phyloP scores from a whole-genome alignment of 2,797 vertebrate species.

The Eulemur albifrons region DNA sequence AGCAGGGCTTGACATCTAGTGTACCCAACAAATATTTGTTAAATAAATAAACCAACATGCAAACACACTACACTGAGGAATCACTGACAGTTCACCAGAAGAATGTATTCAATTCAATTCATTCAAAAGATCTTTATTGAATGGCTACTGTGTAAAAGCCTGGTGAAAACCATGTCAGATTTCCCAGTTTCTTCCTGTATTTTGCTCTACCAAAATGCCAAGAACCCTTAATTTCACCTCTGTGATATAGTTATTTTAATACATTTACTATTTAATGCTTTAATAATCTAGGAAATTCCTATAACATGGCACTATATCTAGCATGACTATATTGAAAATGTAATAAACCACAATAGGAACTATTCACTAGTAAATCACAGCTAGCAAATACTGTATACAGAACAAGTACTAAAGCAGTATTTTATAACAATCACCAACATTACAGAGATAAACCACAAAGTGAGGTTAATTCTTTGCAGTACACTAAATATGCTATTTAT shows the following conservation, averaged over 20 bases:
- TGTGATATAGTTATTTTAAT: background rate
- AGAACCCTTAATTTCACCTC: conserved; percentile 8
- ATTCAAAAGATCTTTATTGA: conserved; percentile 31
- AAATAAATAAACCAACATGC: conserved; percentile 6
- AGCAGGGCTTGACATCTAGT: background rate
- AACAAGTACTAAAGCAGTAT: background rate
- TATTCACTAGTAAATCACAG: background rate
- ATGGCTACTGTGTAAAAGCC: background rate
- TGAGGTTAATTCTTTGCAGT: background rate
- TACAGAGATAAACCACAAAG: background rate
- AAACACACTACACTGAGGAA: background rate
- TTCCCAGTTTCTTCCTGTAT: conserved; percentile 17
- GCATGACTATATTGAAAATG: background rate
- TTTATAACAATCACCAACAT: conserved; percentile 1
- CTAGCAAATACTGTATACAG: background rate
- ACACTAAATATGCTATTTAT: background rate
- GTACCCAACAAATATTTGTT: background rate
- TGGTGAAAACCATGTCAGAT: background rate
- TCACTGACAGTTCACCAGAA: background rate
- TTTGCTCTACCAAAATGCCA: background rate
- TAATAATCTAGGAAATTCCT: background rate
- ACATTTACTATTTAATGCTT: background rate
- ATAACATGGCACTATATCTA: background rate
- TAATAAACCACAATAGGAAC: background rate
- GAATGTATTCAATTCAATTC: background rate